These are phyloP conservation scores for Oryzaephilus surinamensis DNA, from an alignment of 1,140 invertebrate species.

Conservation along the genomic window DNA sequence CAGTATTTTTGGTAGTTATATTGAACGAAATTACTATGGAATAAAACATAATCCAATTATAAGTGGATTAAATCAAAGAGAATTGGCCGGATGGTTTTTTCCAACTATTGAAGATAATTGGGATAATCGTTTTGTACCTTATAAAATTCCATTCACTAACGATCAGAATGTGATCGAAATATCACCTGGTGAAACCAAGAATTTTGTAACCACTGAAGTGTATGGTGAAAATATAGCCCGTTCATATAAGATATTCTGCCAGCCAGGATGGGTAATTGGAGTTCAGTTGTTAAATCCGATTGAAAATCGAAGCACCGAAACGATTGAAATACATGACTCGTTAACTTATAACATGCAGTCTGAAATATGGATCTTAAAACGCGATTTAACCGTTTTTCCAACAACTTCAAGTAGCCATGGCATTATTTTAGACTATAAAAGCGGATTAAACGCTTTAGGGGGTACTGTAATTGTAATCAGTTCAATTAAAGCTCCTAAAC, in stretches of 20 bases:
- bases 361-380: conserved; percentile 63
- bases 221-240: conserved; percentile 41
- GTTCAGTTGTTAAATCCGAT: conserved; percentile 81
- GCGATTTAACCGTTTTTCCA: conserved; percentile 79
- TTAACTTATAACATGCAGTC: conserved; percentile 48
- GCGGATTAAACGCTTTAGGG: conserved; percentile 66
- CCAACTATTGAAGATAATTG: conserved; percentile 56
- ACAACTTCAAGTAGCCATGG: conserved; percentile 74
- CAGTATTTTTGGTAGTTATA: conserved; percentile 59
- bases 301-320: conserved; percentile 74
- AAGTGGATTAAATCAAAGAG: conserved; percentile 72
- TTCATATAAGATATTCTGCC: conserved; percentile 18
- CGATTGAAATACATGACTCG: conserved; percentile 66
- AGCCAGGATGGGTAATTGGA: conserved; percentile 65
- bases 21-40: conserved; percentile 80
- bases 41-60: conserved; percentile 88
- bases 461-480: conserved; percentile 74
- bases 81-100: conserved; percentile 85
- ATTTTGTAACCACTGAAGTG: conserved; percentile 60
- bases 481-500: conserved; percentile 56
- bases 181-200: conserved; percentile 59
- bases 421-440: conserved; percentile 70
- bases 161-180: conserved; percentile 52
- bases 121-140: conserved; percentile 58
- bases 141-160: conserved; percentile 49